Percentiles rank a stretch among this genome's conserved stretches.
phyloP scores from a whole-genome alignment of 2,113 vertebrate genomes.

The Apteryx owenii region DNA sequence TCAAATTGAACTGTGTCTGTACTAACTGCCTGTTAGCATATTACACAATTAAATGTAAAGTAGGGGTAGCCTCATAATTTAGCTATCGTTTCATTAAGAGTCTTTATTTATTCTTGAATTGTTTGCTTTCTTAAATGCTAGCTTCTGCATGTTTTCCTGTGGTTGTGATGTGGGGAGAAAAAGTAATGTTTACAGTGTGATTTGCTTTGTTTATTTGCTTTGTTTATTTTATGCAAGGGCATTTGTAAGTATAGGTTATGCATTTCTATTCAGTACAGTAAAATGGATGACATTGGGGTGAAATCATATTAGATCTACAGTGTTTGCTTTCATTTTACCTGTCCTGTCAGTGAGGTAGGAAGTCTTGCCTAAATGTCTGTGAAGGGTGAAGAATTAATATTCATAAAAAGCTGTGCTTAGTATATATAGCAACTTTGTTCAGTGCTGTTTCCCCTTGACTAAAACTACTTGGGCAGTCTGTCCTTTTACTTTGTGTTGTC shows the following conservation, averaged over 20 bases:
- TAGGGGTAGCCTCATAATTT: neutral
- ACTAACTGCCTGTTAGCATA: neutral
- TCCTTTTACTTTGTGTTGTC: neutral
- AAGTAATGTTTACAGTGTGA: neutral
- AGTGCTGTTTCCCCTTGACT: neutral
- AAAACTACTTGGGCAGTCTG: neutral
- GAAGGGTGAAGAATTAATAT: neutral
- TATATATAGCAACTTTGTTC: neutral
- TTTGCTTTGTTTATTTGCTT: neutral
- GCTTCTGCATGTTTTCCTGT: neutral
- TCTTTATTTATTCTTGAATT: neutral
- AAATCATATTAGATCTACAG: neutral
- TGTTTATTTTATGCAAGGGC: neutral
- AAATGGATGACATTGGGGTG: neutral
- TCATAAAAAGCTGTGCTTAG: neutral
- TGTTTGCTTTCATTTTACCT: neutral
- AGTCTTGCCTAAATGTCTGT: neutral
- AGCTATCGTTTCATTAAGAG: neutral
- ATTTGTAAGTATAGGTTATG: neutral
- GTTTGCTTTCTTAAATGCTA: neutral
- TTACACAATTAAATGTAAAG: neutral
- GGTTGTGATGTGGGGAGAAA: neutral
- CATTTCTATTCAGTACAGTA: neutral
- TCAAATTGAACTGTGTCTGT: neutral
- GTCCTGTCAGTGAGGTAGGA: neutral